Conservation (phyloP, 2,888 invertebrate genomes). For the Piscicola geometra region DNA sequence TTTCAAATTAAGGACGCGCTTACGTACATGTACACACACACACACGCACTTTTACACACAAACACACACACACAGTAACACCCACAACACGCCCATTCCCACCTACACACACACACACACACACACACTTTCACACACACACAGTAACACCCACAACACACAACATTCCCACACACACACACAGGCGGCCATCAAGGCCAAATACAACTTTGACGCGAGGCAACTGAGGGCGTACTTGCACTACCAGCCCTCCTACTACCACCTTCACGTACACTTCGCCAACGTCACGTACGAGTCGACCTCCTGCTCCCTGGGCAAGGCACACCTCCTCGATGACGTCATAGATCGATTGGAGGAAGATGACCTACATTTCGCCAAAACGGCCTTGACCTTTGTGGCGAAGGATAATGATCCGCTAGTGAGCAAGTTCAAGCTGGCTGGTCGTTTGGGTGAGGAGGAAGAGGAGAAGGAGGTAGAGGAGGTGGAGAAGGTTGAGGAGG, state of each 20-base stretch:
- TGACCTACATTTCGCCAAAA: slow-evolving; percentile 76
- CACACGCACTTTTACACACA: too few relatives aligned
- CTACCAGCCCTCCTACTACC: slow-evolving; percentile 95
- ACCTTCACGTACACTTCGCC: slow-evolving; percentile 89
- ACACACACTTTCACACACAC: too few relatives aligned
- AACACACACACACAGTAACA: too few relatives aligned
- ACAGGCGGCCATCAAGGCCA: slow-evolving; percentile 68
- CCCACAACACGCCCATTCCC: too few relatives aligned
- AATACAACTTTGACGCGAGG: slow-evolving; percentile 66
- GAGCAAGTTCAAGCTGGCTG: slow-evolving; percentile 28
- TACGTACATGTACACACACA: too few relatives aligned
- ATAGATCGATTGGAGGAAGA: slow-evolving; percentile 81
- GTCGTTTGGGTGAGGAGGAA: slow-evolving; percentile 17
- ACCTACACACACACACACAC: too few relatives aligned
- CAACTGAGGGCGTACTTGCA: slow-evolving; percentile 80
- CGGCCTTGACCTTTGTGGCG: slow-evolving; percentile 69
- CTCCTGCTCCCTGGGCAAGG: slow-evolving; percentile 73
- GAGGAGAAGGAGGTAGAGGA: slow-evolving; percentile 19
- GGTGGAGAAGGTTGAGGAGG: neutral
- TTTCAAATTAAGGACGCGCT: too few relatives aligned
- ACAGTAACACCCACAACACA: too few relatives aligned
- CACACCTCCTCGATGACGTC: slow-evolving; percentile 79
- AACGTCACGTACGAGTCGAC: slow-evolving; percentile 57
- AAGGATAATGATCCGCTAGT: slow-evolving; percentile 35
- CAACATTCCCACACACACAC: too few relatives aligned